Conservation (phyloP, 2,797 vertebrate species). For the Mus minutoides region DNA sequence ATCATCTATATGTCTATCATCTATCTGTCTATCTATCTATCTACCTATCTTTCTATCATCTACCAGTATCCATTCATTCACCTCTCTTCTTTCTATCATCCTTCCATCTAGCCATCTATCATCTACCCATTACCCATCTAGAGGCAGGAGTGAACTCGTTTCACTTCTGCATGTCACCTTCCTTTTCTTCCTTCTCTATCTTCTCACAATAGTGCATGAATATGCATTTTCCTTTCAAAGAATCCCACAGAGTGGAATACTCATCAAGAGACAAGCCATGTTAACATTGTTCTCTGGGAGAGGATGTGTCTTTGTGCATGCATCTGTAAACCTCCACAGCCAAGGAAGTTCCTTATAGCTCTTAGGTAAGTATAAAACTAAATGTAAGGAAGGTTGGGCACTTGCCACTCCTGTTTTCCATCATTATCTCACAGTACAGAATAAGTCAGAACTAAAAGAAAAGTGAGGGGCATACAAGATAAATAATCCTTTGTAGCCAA, state of each 20-base stretch:
- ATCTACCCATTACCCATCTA: neutral
- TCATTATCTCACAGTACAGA: slow-evolving; percentile 2
- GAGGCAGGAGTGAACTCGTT: neutral
- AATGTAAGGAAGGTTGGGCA: neutral
- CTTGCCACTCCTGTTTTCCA: neutral
- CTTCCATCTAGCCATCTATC: neutral
- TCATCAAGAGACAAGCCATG: slow-evolving; percentile 20
- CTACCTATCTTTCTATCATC: neutral
- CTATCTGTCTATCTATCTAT: neutral
- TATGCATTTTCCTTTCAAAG: slow-evolving; percentile 60
- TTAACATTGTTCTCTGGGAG: slow-evolving; percentile 34
- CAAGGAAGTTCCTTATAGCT: neutral
- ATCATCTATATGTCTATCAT: neutral
- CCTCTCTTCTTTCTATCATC: neutral
- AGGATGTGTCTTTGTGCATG: neutral
- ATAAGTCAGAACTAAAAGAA: slow-evolving; percentile 32
- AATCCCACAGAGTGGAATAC: neutral
- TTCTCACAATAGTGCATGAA: neutral
- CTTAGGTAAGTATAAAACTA: slow-evolving; percentile 26
- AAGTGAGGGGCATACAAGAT: neutral
- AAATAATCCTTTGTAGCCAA: neutral
- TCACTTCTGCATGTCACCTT: neutral
- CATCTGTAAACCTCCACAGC: neutral
- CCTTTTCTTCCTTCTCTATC: neutral
- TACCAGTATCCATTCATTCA: neutral